Evolutionary conservation across 2,888 invertebrate species (phyloP), one percentile per base, ranked within the genome.

Genomic region (Caenorhabditis virilis): DNA sequence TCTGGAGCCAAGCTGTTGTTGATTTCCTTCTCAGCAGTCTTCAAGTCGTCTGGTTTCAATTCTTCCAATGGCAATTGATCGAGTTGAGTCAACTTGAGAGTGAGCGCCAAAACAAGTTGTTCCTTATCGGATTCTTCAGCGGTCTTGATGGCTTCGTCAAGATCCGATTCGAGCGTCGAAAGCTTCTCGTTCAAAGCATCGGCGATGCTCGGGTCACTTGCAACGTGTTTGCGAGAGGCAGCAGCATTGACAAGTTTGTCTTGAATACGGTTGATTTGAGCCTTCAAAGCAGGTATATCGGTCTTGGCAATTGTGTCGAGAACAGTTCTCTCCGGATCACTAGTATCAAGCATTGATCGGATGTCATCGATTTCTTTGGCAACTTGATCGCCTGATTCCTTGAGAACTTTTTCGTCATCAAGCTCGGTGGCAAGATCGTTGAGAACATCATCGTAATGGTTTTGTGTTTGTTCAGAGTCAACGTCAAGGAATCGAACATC

Each of bases 401-500:
- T 55, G 30, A 73, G 52, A 48, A 72, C 56, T 45, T 68, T 55
- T 35, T 73, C 70, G 46, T 70, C 70, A 25, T 68, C 62, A 41
- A 70, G 53, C 35, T 73, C 73, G 27, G 48, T 45, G 27, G 45
- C 49, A 35, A 74, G 25, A 22, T 67, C 70, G 42, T 53, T 61
- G 39, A 76, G 60, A 30, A 67, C 54, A 38, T 70, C 69, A 41
- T 75, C 74, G 52, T 66, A 73, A 35, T 75, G 72, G 27, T 69
- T 61, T 35, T 69, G 64, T 45, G 66, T 65, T 50, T 78, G 72
- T 45, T 78, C 75, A 38, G 70, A 58, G 42, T 78, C 77, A 11
- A 74, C 73, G 50, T 78, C 76, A 47, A 72, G 61, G 69, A 78
- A 78, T 51, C 77, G 74, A 33, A 77, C 75, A 50, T 76, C 77